A percentile compares a stretch with the other conserved stretches of the same genome.
Evolutionary conservation across 2,888 invertebrate genomes (phyloP).

Genomic region (Eumacrocentrus americanus): DNA sequence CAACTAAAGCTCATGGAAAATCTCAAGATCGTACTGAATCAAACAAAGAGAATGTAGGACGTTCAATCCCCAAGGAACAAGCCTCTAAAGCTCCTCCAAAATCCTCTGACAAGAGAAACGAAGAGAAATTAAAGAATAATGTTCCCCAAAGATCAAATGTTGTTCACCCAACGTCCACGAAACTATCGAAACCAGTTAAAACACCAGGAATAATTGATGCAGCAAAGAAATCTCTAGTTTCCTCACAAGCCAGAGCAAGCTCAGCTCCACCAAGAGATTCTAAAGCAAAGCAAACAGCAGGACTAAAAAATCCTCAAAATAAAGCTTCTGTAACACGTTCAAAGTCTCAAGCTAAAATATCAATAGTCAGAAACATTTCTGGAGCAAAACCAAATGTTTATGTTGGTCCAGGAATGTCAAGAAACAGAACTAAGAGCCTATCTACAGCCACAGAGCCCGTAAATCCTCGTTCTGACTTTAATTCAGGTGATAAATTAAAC

Average conservation of each 20-base stretch:
- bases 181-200: neutral
- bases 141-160: too few relatives aligned
- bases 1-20: neutral
- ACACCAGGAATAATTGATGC: neutral
- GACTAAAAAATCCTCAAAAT: neutral
- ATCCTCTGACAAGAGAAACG: neutral
- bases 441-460: neutral
- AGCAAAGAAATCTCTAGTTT: neutral
- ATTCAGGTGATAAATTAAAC: constrained; percentile 37
- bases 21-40: neutral
- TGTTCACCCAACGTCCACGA: too few relatives aligned
- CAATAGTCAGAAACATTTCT: constrained; percentile 33
- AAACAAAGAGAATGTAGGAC: neutral
- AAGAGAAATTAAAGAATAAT: neutral
- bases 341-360: constrained; percentile 38
- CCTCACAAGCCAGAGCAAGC: neutral
- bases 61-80: too few relatives aligned
- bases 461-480: constrained; percentile 21
- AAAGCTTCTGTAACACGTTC: constrained; percentile 23
- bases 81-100: too few relatives aligned
- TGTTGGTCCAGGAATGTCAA: constrained; percentile 38
- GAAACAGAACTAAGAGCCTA: neutral
- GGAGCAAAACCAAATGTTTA: constrained; percentile 34
- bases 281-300: neutral
- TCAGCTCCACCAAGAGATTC: neutral